Evolutionary conservation across 2,113 vertebrate genomes (phyloP).

Genomic region (Eptatretus burgeri): DNA sequence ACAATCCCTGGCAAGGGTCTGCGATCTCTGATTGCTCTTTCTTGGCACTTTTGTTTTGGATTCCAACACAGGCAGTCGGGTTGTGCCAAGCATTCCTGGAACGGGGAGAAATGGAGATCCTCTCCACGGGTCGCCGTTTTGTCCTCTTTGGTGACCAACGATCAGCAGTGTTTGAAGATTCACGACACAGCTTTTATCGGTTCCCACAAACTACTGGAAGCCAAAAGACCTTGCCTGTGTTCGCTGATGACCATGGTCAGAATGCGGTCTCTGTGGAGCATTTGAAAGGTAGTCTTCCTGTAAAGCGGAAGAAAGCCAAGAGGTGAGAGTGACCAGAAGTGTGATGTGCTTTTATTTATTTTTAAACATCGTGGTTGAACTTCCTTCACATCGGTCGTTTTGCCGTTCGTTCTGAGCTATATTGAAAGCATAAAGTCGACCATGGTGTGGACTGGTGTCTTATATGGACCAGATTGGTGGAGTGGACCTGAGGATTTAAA

Average conservation of each 20-base stretch:
- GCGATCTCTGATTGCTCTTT: neutral
- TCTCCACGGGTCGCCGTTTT: conserved; percentile 18
- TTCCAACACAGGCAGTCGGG: conserved; percentile 25
- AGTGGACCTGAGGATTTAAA: too few species aligned
- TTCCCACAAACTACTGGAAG: conserved; percentile 19
- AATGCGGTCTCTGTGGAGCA: neutral
- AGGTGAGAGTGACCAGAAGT: neutral
- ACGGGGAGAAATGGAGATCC: conserved; percentile 34
- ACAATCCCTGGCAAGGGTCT: too few species aligned
- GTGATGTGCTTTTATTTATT: neutral
- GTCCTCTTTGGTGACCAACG: conserved; percentile 27
- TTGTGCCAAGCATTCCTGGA: conserved; percentile 53
- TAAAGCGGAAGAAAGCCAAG: neutral
- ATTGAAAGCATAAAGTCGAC: too few species aligned
- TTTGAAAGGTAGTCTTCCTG: neutral
- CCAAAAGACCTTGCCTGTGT: conserved; percentile 14
- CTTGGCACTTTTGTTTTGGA: neutral
- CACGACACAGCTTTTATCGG: conserved; percentile 28
- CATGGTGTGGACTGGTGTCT: too few species aligned
- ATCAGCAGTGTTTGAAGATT: conserved; percentile 31
- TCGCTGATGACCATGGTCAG: conserved; percentile 19
- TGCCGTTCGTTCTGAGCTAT: too few species aligned
- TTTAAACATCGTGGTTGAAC: neutral
- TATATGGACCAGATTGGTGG: too few species aligned
- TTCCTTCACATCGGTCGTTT: too few species aligned